A percentile compares a stretch with the other conserved stretches of the same genome.
Conservation (phyloP, 2,797 vertebrate genomes). For the Spinus pinus region DNA sequence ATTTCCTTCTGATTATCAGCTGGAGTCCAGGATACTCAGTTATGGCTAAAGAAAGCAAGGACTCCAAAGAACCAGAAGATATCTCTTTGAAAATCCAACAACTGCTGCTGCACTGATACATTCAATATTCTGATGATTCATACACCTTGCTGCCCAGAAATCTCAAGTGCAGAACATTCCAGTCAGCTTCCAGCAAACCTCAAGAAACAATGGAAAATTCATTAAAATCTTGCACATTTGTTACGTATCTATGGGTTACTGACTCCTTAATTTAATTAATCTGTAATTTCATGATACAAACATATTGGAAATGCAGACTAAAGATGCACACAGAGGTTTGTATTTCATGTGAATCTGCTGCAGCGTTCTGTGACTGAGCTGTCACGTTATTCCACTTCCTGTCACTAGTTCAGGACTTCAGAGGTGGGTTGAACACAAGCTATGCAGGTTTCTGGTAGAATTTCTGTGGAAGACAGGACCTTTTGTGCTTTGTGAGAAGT, state of each 20-base stretch:
- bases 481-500: neutral
- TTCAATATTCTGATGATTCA: neutral
- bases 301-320: neutral
- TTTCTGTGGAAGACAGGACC: neutral
- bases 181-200: neutral
- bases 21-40: neutral
- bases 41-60: neutral
- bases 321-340: neutral
- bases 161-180: neutral
- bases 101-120: neutral
- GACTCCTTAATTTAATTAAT: neutral
- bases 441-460: rapidly evolving
- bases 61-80: neutral
- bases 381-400: neutral
- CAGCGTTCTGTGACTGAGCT: neutral
- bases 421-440: neutral
- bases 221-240: neutral
- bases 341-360: neutral
- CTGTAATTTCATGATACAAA: neutral
- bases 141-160: neutral
- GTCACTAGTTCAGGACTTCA: neutral
- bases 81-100: neutral
- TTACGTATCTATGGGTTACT: neutral
- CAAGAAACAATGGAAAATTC: neutral
- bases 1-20: neutral